phyloP scores from a whole-genome alignment of 2,113 vertebrate genomes.

The Pelodiscus sinensis region DNA sequence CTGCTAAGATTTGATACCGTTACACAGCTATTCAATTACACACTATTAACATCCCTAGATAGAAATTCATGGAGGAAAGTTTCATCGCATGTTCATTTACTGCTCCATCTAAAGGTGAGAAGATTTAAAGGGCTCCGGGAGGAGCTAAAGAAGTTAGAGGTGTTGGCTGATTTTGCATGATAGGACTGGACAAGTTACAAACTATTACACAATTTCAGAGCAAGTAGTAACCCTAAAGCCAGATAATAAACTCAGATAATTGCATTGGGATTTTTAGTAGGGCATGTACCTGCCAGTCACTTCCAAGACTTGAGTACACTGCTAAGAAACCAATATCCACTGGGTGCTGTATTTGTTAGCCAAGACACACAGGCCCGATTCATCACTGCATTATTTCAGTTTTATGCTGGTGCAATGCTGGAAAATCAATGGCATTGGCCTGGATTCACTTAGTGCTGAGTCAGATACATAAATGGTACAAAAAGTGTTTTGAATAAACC shows the following conservation, averaged over 20 bases:
- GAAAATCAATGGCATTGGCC: not conserved
- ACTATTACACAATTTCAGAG: not conserved
- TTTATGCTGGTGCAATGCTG: not conserved
- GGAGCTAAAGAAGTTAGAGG: not conserved
- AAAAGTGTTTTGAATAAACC: not conserved
- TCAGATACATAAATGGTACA: not conserved
- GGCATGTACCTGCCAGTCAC: not conserved
- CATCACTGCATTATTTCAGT: not conserved
- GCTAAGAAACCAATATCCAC: not conserved
- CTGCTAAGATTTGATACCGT: no score
- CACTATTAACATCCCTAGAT: no score
- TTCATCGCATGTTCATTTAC: not conserved
- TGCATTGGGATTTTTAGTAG: not conserved
- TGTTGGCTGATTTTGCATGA: not conserved
- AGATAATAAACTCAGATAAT: not conserved
- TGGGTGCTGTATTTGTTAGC: not conserved
- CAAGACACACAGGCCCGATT: not conserved
- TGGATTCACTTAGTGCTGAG: not conserved
- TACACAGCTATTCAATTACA: no score
- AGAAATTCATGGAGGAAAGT: not conserved
- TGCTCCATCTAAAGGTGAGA: not conserved
- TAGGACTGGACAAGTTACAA: not conserved
- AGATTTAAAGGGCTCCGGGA: not conserved
- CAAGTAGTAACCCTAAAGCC: not conserved
- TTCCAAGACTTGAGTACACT: accelerated